These are phyloP conservation scores for Rhopalosiphum nymphaeae DNA, from an alignment of 2,888 invertebrate species.

Conservation along the genomic window DNA sequence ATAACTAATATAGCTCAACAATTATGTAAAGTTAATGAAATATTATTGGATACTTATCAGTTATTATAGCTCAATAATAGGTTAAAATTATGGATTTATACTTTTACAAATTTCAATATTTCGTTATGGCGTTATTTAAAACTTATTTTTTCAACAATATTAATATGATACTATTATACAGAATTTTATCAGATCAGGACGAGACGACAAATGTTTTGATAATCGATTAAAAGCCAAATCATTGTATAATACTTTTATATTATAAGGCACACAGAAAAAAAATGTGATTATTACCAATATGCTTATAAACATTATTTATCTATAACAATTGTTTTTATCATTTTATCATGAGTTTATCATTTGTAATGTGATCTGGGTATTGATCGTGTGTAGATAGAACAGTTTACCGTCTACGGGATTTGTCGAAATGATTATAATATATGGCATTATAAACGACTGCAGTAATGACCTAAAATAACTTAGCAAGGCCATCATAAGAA, in stretches of 20 bases:
- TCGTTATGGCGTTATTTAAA: neutral
- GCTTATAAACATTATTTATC: neutral
- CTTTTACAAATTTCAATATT: neutral
- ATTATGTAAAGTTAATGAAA: too few species aligned
- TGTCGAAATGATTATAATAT: slow-evolving; percentile 20
- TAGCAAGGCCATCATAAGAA: slow-evolving; percentile 24
- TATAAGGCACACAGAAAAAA: neutral
- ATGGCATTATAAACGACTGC: neutral
- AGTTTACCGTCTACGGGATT: neutral
- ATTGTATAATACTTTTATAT: neutral
- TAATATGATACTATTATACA: neutral
- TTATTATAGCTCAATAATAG: neutral
- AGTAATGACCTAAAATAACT: slow-evolving; percentile 46
- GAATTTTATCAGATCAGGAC: neutral
- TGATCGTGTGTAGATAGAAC: slow-evolving; percentile 31
- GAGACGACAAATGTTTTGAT: neutral
- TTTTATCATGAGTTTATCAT: slow-evolving; percentile 5
- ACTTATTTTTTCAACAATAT: neutral
- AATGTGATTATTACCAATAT: neutral
- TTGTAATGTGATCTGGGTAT: slow-evolving; percentile 28
- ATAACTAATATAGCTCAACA: too few species aligned
- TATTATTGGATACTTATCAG: neutral
- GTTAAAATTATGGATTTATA: neutral
- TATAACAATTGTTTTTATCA: slow-evolving; percentile 33
- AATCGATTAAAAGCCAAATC: slow-evolving; percentile 5